Conservation (phyloP, 1,140 invertebrate genomes). For the Melipona quadrifasciata region DNA sequence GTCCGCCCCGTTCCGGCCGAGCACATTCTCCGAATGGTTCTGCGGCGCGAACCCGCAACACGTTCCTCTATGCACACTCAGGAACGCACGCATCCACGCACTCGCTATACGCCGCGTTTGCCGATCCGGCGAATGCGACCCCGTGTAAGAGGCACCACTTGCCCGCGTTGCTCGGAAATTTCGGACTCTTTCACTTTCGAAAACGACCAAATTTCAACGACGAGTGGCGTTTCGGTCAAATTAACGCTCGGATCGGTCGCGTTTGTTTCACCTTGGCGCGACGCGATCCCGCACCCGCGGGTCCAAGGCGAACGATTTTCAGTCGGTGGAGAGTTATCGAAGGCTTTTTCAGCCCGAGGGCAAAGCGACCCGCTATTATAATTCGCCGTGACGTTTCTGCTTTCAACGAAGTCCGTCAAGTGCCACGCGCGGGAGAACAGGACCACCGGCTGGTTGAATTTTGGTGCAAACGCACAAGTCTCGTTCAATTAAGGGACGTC, state of each 20-base stretch:
- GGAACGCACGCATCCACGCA: slow-evolving; percentile 42
- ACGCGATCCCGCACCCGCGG: too few relatives aligned
- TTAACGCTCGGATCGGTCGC: slow-evolving; percentile 4
- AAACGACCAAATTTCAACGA: not conserved
- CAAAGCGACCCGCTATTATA: not conserved
- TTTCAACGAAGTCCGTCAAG: slow-evolving; percentile 20
- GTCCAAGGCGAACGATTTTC: slow-evolving; percentile 25
- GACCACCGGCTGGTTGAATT: not conserved
- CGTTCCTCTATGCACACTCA: slow-evolving; percentile 60
- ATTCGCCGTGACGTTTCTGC: slow-evolving; percentile 1
- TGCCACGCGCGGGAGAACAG: not conserved
- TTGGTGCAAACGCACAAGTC: not conserved
- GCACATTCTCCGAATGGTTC: slow-evolving; percentile 71
- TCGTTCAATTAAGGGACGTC: slow-evolving; percentile 22
- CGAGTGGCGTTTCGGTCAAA: not conserved
- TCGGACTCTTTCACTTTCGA: slow-evolving; percentile 20
- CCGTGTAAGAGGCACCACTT: slow-evolving; percentile 55
- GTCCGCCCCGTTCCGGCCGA: slow-evolving; percentile 60
- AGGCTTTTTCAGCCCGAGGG: not conserved
- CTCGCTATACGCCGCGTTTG: not conserved
- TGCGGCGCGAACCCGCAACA: slow-evolving; percentile 61
- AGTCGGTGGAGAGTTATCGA: not conserved
- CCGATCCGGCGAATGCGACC: slow-evolving; percentile 6
- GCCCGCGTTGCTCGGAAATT: not conserved
- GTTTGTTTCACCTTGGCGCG: slow-evolving; percentile 7